A percentile compares a stretch with the other conserved stretches of the same genome.
These are phyloP conservation scores for Aquatica leii DNA, from an alignment of 2,888 invertebrate species.

Conservation along the genomic window DNA sequence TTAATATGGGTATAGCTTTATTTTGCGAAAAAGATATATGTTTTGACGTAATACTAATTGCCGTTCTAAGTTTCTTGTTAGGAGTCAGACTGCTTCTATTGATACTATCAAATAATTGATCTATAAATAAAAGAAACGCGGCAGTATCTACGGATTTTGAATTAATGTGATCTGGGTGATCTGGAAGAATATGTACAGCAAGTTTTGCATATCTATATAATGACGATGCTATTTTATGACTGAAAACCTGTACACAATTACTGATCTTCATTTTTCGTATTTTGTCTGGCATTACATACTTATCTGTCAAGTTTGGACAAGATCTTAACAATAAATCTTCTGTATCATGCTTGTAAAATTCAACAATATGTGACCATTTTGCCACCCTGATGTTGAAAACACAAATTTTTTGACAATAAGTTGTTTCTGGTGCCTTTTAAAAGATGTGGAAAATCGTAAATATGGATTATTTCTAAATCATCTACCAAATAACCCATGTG, in stretches of 20 bases:
- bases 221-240: neutral
- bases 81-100: too few relatives aligned
- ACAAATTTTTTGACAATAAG: neutral
- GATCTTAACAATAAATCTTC: neutral
- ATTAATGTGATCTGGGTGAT: too few relatives aligned
- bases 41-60: too few relatives aligned
- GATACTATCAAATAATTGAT: too few relatives aligned
- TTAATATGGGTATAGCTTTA: too few relatives aligned
- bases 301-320: neutral
- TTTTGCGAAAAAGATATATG: too few relatives aligned
- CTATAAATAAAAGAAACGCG: too few relatives aligned
- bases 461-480: constrained; percentile 24
- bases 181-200: too few relatives aligned
- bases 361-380: constrained; percentile 18
- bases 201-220: neutral
- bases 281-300: neutral
- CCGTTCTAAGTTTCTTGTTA: too few relatives aligned
- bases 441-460: constrained; percentile 28
- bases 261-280: neutral
- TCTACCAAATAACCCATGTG: neutral
- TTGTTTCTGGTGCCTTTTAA: constrained; percentile 25
- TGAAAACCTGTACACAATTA: neutral
- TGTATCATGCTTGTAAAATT: constrained; percentile 23
- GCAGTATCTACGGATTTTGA: too few relatives aligned
- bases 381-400: constrained; percentile 11